Conservation (phyloP, 2,113 vertebrate genomes). For the Paradoxurus hermaphroditus region DNA sequence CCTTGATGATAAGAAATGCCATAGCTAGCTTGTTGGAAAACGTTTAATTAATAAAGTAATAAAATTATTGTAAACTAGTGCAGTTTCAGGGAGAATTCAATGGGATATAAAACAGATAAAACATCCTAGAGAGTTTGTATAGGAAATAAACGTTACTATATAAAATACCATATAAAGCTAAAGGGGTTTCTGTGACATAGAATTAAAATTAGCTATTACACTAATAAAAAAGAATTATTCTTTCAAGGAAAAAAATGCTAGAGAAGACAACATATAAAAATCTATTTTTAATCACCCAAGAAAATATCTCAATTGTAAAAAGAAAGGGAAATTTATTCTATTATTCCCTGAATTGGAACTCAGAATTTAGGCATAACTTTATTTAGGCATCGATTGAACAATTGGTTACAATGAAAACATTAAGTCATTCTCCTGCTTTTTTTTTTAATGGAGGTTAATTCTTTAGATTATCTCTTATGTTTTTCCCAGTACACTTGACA, state of each 20-base stretch:
- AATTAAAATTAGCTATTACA: constrained; percentile 74
- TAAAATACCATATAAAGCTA: constrained; percentile 81
- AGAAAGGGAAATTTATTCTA: not conserved
- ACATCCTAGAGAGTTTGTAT: constrained; percentile 83
- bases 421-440: not conserved
- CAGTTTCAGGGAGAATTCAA: constrained; percentile 88
- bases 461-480: not conserved
- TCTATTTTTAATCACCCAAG: constrained; percentile 21
- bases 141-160: constrained; percentile 84
- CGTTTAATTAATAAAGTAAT: constrained; percentile 93
- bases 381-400: too few relatives aligned
- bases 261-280: constrained; percentile 25
- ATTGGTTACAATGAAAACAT: constrained; percentile 1
- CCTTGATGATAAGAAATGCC: constrained; percentile 92
- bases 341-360: not conserved
- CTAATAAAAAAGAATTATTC: constrained; percentile 66
- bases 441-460: not conserved
- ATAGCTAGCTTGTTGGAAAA: constrained; percentile 92
- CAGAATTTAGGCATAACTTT: not conserved
- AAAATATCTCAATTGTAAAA: not conserved
- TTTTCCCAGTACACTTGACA: not conserved
- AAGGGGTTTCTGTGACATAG: constrained; percentile 44
- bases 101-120: constrained; percentile 89
- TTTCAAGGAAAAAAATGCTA: constrained; percentile 17
- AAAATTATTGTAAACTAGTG: constrained; percentile 93